Percentiles rank a stretch among this genome's conserved stretches.
Conservation (phyloP, 2,888 invertebrate genomes). For the Metellina segmentata region DNA sequence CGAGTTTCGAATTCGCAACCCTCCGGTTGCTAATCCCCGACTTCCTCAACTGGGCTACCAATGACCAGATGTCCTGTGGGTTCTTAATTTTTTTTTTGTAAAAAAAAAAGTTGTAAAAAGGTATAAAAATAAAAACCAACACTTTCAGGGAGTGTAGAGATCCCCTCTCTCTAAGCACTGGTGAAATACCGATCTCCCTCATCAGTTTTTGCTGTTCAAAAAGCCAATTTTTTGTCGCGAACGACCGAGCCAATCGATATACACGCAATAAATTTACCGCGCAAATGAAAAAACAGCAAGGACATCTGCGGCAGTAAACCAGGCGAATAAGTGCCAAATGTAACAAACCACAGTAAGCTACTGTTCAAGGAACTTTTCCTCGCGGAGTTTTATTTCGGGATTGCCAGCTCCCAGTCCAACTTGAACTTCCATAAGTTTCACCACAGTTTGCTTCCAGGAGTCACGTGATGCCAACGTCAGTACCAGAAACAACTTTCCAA, state of each 20-base stretch:
- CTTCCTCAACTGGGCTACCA: too few species aligned
- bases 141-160: too few species aligned
- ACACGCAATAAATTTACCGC: not conserved
- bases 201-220: not conserved
- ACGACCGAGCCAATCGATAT: not conserved
- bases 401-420: not conserved
- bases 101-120: too few species aligned
- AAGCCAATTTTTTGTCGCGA: not conserved
- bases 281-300: not conserved
- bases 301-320: not conserved
- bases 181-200: not conserved
- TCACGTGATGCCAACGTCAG: slow-evolving; percentile 51
- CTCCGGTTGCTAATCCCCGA: too few species aligned
- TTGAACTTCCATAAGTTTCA: not conserved
- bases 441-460: not conserved
- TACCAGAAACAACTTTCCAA: slow-evolving; percentile 22
- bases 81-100: too few species aligned
- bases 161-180: too few species aligned
- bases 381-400: slow-evolving; percentile 47
- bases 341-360: slow-evolving; percentile 14
- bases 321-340: slow-evolving; percentile 46
- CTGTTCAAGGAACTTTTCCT: slow-evolving; percentile 45
- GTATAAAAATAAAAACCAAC: too few species aligned
- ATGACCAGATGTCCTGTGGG: too few species aligned
- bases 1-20: too few species aligned